A percentile compares a stretch with the other conserved stretches of the same genome.
Evolutionary conservation across 1,140 invertebrate species (phyloP).

Genomic region (Pomacea maculata): DNA sequence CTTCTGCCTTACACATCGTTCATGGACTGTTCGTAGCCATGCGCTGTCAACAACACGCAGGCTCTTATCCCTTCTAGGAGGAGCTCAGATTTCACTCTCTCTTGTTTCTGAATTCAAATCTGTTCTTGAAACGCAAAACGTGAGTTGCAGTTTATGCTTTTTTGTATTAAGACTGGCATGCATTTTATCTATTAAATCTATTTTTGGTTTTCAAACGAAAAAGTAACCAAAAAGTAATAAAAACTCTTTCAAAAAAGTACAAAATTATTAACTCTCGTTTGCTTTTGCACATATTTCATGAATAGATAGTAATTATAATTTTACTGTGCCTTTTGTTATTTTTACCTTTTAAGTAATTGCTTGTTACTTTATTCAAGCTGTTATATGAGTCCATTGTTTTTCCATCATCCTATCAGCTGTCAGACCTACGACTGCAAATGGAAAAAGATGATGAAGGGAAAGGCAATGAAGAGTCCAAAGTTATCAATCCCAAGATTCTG

Average conservation of each 20-base stretch:
- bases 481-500: slow-evolving; percentile 46
- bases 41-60: slow-evolving; percentile 58
- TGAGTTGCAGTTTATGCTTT: slow-evolving; percentile 41
- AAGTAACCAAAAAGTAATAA: too few relatives aligned
- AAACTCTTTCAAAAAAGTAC: too few relatives aligned
- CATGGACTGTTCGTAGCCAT: slow-evolving; percentile 50
- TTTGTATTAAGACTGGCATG: too few relatives aligned
- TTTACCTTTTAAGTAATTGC: neutral
- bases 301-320: neutral
- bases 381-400: neutral
- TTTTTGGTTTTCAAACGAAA: too few relatives aligned
- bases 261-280: too few relatives aligned
- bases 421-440: slow-evolving; percentile 32
- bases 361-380: neutral
- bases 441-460: slow-evolving; percentile 40
- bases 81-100: slow-evolving; percentile 66
- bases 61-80: slow-evolving; percentile 63
- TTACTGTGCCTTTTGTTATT: neutral
- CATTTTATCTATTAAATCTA: too few relatives aligned
- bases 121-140: slow-evolving; percentile 71
- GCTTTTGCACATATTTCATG: too few relatives aligned
- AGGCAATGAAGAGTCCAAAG: slow-evolving; percentile 28
- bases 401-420: slow-evolving; percentile 34
- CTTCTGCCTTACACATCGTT: slow-evolving; percentile 69
- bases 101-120: slow-evolving; percentile 73